These are phyloP conservation scores for Pelochelys cantorii DNA, from an alignment of 2,797 vertebrate species.

Conservation along the genomic window DNA sequence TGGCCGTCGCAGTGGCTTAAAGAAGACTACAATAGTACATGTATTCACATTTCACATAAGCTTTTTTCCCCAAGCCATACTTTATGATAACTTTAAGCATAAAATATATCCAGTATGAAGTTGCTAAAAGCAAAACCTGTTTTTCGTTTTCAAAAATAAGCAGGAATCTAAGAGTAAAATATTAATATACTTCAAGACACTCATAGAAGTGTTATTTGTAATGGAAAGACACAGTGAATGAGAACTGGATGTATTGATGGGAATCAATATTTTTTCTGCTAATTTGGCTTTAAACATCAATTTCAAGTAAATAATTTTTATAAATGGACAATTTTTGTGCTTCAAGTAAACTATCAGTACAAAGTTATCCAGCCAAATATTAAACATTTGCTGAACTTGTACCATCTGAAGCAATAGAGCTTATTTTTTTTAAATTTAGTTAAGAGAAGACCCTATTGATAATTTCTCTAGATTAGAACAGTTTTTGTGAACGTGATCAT, in stretches of 20 bases:
- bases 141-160: conserved; percentile 17
- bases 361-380: conserved; percentile 6
- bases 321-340: neutral
- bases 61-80: neutral
- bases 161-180: conserved; percentile 15
- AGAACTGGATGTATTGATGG: conserved; percentile 39
- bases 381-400: conserved; percentile 22
- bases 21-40: neutral
- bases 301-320: neutral
- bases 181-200: neutral
- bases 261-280: conserved; percentile 51
- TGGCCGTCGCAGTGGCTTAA: neutral
- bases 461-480: neutral
- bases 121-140: neutral
- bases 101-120: neutral
- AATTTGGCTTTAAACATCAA: conserved; percentile 64
- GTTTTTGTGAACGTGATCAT: conserved; percentile 6
- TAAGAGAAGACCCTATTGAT: neutral
- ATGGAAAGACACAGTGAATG: conserved; percentile 34
- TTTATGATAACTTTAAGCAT: neutral
- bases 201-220: neutral
- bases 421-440: neutral
- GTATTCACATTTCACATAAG: neutral
- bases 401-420: neutral
- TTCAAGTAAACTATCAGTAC: neutral